Percentiles rank a stretch among this genome's conserved stretches.
Conservation (phyloP, 2,888 invertebrate genomes). For the Acleris cristana region DNA sequence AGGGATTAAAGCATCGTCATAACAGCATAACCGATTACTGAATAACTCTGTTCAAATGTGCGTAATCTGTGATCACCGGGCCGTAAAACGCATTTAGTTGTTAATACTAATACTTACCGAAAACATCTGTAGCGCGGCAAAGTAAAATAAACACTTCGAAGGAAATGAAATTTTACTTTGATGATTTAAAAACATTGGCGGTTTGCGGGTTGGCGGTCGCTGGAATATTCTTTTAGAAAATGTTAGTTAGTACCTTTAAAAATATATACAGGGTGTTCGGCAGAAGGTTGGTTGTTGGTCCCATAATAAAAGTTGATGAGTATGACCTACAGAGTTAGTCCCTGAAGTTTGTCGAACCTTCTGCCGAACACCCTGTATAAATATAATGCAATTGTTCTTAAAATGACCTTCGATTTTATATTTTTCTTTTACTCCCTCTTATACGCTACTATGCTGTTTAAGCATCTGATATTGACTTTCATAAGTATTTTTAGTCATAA, state of each 20-base stretch:
- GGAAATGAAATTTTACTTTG: conserved; percentile 38
- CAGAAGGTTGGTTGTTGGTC: no score
- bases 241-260: not conserved
- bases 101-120: conserved; percentile 19
- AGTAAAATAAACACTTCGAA: conserved; percentile 42
- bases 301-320: no score
- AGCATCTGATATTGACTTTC: no score
- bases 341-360: no score
- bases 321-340: no score
- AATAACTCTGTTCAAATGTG: conserved; percentile 35
- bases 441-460: no score
- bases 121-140: conserved; percentile 28
- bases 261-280: not conserved
- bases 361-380: no score
- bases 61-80: conserved; percentile 42
- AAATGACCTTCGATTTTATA: not conserved
- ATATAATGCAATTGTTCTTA: not conserved
- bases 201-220: conserved; percentile 11
- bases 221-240: conserved; percentile 19
- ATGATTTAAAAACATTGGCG: conserved; percentile 31
- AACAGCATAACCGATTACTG: conserved; percentile 1
- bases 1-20: no score
- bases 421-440: no score
- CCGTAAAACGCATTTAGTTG: conserved; percentile 39
- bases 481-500: no score